A percentile compares a stretch with the other conserved stretches of the same genome.
phyloP scores from a whole-genome alignment of 2,888 invertebrate genomes.

The Oligia fasciuncula region DNA sequence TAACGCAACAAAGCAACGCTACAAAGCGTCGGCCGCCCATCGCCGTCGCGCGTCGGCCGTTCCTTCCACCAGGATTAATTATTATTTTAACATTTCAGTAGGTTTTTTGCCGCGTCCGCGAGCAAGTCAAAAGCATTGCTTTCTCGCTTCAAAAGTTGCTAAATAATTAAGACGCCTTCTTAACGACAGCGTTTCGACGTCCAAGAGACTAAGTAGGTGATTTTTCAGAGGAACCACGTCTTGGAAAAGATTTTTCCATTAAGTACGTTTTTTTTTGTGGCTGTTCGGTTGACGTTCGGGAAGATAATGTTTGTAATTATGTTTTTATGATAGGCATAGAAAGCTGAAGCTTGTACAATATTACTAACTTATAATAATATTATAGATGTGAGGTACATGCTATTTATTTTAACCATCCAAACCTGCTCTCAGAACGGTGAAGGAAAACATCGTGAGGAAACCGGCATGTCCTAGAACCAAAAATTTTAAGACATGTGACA shows the following conservation, averaged over 20 bases:
- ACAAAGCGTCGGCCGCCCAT: slow-evolving; percentile 76
- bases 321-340: neutral
- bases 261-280: slow-evolving; percentile 58
- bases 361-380: neutral
- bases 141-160: slow-evolving; percentile 87
- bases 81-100: slow-evolving; percentile 89
- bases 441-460: neutral
- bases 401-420: neutral
- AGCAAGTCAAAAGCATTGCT: slow-evolving; percentile 89
- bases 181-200: slow-evolving; percentile 84
- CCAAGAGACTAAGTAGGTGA: slow-evolving; percentile 76
- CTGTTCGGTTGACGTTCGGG: slow-evolving; percentile 40
- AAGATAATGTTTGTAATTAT: slow-evolving; percentile 45
- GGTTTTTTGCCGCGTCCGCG: slow-evolving; percentile 85
- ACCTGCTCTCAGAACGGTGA: neutral
- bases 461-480: neutral
- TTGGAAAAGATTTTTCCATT: slow-evolving; percentile 67
- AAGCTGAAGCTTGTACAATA: neutral
- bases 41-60: slow-evolving; percentile 64
- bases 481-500: too few species aligned
- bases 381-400: neutral
- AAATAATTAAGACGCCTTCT: slow-evolving; percentile 88
- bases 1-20: slow-evolving; percentile 84
- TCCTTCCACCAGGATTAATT: slow-evolving; percentile 87
- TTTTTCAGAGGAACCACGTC: slow-evolving; percentile 72